phyloP scores from a whole-genome alignment of 2,113 vertebrate species.

The Ursus arctos region DNA sequence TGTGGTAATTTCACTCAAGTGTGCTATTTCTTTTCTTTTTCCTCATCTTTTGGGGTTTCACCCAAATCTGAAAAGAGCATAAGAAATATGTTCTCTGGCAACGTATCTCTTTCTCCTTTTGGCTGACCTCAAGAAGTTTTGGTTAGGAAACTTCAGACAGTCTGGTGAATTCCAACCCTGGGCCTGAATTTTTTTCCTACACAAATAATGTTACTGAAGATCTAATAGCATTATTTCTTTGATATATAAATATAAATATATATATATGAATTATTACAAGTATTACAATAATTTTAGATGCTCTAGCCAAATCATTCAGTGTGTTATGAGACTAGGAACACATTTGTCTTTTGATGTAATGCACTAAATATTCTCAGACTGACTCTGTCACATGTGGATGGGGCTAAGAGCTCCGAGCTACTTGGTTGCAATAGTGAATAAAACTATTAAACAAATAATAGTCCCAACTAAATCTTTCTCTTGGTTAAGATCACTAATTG shows the following conservation, averaged over 20 bases:
- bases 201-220: background rate
- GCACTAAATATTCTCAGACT: background rate
- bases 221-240: background rate
- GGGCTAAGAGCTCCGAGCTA: background rate
- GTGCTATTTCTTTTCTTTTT: background rate
- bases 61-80: background rate
- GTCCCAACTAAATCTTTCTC: background rate
- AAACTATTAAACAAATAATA: slow-evolving; percentile 16
- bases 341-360: background rate
- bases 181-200: background rate
- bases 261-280: background rate
- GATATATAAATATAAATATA: background rate
- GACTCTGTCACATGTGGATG: background rate
- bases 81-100: background rate
- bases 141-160: background rate
- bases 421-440: background rate
- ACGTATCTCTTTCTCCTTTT: background rate
- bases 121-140: slow-evolving; percentile 12
- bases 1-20: background rate
- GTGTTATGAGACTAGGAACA: background rate
- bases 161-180: background rate
- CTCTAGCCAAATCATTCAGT: background rate
- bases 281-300: background rate
- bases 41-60: background rate
- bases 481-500: slow-evolving; percentile 41